These are phyloP conservation scores for Astyanax mexicanus DNA, from an alignment of 2,797 vertebrate species.

Conservation along the genomic window DNA sequence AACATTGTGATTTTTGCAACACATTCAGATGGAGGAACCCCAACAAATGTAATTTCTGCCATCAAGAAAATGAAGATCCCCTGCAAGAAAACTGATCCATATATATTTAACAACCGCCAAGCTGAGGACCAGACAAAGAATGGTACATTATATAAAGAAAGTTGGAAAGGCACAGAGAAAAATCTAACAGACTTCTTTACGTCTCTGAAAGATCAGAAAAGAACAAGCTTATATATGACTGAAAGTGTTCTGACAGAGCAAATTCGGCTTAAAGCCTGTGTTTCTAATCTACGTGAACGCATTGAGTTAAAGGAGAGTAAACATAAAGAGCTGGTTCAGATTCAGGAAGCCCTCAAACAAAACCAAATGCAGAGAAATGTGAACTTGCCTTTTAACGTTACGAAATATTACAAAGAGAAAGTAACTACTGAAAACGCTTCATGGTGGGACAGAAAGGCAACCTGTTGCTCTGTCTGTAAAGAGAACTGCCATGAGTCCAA, in stretches of 20 bases:
- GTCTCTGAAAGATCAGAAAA: neutral
- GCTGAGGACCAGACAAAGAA: neutral
- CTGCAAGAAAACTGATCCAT: slow-evolving; percentile 30
- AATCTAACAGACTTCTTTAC: slow-evolving; percentile 28
- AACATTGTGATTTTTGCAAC: slow-evolving; percentile 33
- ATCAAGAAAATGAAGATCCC: slow-evolving; percentile 18
- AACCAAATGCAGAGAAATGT: slow-evolving; percentile 17
- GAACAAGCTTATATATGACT: slow-evolving; percentile 25
- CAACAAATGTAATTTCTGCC: slow-evolving; percentile 27
- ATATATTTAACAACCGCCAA: slow-evolving; percentile 50
- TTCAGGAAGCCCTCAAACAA: neutral
- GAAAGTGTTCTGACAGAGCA: slow-evolving; percentile 21
- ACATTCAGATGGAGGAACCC: slow-evolving; percentile 30
- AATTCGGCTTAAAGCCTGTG: slow-evolving; percentile 17
- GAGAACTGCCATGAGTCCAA: slow-evolving; percentile 41
- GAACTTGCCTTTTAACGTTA: slow-evolving; percentile 19
- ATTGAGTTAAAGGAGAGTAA: neutral
- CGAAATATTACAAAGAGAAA: neutral
- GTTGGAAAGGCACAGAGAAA: neutral
- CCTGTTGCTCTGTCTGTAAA: slow-evolving; percentile 39
- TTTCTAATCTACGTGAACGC: neutral
- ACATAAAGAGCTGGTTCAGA: neutral
- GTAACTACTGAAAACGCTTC: neutral
- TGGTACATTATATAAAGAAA: neutral
- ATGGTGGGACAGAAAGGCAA: neutral